phyloP scores from a whole-genome alignment of 2,888 invertebrate genomes.

The Harmothoe impar region DNA sequence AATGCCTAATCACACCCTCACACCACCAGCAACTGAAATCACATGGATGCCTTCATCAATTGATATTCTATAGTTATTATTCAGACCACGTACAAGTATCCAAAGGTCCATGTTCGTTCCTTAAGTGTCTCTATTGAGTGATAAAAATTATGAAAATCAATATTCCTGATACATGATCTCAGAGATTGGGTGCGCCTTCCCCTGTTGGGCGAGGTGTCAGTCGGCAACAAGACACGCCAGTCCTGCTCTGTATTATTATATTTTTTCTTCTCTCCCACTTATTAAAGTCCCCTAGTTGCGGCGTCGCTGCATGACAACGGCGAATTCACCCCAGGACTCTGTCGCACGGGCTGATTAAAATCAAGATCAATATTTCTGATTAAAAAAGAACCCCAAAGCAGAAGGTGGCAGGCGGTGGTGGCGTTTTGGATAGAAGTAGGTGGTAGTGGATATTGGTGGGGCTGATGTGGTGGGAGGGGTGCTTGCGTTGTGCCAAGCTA shows the following conservation, averaged over 20 bases:
- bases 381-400: slow-evolving; percentile 26
- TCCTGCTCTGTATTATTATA: not conserved
- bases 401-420: slow-evolving; percentile 15
- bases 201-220: not conserved
- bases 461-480: not conserved
- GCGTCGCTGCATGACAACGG: slow-evolving; percentile 53
- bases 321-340: slow-evolving; percentile 20
- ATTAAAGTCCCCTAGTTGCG: not conserved
- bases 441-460: not conserved
- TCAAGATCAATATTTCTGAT: slow-evolving; percentile 55
- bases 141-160: slow-evolving; percentile 14
- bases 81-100: not conserved
- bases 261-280: slow-evolving; percentile 17
- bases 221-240: not conserved
- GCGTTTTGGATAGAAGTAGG: slow-evolving; percentile 9
- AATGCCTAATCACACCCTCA: no score
- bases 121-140: not conserved
- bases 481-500: not conserved
- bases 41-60: no score
- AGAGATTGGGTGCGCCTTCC: not conserved
- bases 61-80: no score
- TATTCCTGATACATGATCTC: slow-evolving; percentile 15
- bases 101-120: not conserved
- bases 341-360: slow-evolving; percentile 43
- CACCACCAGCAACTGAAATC: no score